Percentiles rank a stretch among this genome's conserved stretches.
Conservation (phyloP, 2,888 invertebrate species). For the Agrilus mali region DNA sequence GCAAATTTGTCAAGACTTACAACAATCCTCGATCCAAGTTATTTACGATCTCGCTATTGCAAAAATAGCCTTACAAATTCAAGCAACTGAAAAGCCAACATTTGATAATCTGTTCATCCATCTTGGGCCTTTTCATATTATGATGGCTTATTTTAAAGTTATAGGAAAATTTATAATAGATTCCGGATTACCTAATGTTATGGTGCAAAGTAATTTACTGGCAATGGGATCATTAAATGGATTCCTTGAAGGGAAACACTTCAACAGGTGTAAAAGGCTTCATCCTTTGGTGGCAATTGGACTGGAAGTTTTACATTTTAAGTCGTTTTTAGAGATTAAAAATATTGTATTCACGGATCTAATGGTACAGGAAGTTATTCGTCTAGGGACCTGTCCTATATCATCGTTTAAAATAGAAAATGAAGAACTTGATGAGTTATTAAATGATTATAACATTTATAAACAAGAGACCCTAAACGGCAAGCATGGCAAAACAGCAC, state of each 20-base stretch:
- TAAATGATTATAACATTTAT: background rate
- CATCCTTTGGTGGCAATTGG: constrained; percentile 12
- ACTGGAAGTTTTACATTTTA: constrained; percentile 11
- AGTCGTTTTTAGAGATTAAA: constrained; percentile 4
- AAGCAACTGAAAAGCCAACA: constrained; percentile 15
- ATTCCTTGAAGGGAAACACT: constrained; percentile 20
- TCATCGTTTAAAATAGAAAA: constrained; percentile 3
- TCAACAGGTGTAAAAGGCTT: constrained; percentile 20
- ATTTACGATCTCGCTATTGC: constrained; percentile 24
- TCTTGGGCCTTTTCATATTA: constrained; percentile 22
- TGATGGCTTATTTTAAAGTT: constrained; percentile 19
- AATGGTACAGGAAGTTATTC: background rate
- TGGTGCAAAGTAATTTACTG: constrained; percentile 16
- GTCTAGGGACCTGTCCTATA: constrained; percentile 1
- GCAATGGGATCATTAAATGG: constrained; percentile 17
- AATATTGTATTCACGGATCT: constrained; percentile 3
- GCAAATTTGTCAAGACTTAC: constrained; percentile 16
- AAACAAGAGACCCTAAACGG: no score
- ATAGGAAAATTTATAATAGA: constrained; percentile 17
- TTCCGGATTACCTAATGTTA: constrained; percentile 14
- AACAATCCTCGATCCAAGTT: constrained; percentile 15
- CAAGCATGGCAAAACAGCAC: constrained; percentile 3
- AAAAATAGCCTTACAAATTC: constrained; percentile 18
- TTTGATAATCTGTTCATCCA: constrained; percentile 25
- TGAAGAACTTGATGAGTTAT: constrained; percentile 1